Percentiles rank a stretch among this genome's conserved stretches.
phyloP scores from a whole-genome alignment of 2,888 invertebrate species.

The Morpho achilles region DNA sequence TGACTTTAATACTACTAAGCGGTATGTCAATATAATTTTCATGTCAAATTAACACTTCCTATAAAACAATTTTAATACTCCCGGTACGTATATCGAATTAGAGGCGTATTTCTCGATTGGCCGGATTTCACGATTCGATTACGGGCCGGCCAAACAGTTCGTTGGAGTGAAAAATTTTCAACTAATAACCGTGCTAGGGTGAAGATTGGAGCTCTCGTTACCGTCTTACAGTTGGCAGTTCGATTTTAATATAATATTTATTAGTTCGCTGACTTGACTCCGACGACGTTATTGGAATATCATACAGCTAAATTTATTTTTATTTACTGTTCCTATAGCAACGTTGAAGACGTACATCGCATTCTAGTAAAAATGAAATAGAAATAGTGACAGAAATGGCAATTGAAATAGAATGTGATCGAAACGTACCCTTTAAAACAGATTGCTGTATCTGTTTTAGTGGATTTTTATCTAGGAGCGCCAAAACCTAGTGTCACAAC shows the following conservation, averaged over 20 bases:
- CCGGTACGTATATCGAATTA: constrained; percentile 49
- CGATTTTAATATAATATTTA: not conserved
- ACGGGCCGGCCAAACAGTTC: constrained; percentile 34
- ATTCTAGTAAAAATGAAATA: too few species aligned
- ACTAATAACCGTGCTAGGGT: constrained; percentile 36
- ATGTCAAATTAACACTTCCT: constrained; percentile 18
- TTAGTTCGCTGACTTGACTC: not conserved
- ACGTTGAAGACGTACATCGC: too few species aligned
- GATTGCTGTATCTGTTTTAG: too few species aligned
- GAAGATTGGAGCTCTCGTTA: constrained; percentile 15
- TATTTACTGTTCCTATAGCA: too few species aligned
- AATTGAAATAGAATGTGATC: too few species aligned
- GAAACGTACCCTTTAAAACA: too few species aligned
- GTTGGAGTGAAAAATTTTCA: constrained; percentile 37
- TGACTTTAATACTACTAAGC: too few species aligned
- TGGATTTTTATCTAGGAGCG: too few species aligned
- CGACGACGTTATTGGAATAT: too few species aligned
- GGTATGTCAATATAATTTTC: constrained; percentile 3
- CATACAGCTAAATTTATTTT: too few species aligned
- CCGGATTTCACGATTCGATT: constrained; percentile 51
- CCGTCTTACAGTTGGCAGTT: constrained; percentile 2
- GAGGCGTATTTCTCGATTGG: constrained; percentile 67
- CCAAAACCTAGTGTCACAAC: too few species aligned
- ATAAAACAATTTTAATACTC: constrained; percentile 23
- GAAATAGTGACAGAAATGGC: too few species aligned